Evolutionary conservation across 2,797 vertebrate genomes (phyloP), one percentile per base, ranked within the genome.

Genomic region (Zenarchopterus dispar): DNA sequence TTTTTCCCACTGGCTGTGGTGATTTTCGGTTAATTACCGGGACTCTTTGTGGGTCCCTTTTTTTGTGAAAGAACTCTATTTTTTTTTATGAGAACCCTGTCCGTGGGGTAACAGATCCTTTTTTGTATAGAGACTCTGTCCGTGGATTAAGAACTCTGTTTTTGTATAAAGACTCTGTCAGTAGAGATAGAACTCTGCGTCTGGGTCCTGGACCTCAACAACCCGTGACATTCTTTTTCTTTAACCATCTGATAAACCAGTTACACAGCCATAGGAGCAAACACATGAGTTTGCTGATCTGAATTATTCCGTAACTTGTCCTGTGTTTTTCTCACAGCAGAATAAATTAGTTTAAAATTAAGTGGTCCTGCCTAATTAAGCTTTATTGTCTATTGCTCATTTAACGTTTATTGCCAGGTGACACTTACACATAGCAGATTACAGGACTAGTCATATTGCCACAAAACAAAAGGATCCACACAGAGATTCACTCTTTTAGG

Each of bases 341-440:
- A 44, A 63, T 28, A 6, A 59, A 61, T 65, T 61, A 70, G 36
- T 56, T 28, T 24, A 23, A 56, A 69, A 56, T 60, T 21, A 24
- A 7, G 5, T 19, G 7, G 2, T 0, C 41, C 51, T 31, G 55
- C 64, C 69, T 41, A 56, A 23, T 75, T 75, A 33, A 33, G 45
- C 51, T 58, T 77, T 24, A 42, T 24, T 66, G 52, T 67, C 24
- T 56, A 4, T 73, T 57, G 43, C 53, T 75, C 54, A 52, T 77
- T 73, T 61, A 50, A 49, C 28, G 51, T 67, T 44, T 28, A 55
- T 56, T 52, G 62, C 66, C 56, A 43, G 42, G 45, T 76, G 43
- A 60, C n/a, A 49, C 45, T 21, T 60, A n/a, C 24, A 48, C 56
- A 56, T 36, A 36, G 23, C 59, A 73, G 70, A 50, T 61, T 65